A percentile compares a stretch with the other conserved stretches of the same genome.
Conservation (phyloP, 2,888 invertebrate species). For the Bombyx huttoni region DNA sequence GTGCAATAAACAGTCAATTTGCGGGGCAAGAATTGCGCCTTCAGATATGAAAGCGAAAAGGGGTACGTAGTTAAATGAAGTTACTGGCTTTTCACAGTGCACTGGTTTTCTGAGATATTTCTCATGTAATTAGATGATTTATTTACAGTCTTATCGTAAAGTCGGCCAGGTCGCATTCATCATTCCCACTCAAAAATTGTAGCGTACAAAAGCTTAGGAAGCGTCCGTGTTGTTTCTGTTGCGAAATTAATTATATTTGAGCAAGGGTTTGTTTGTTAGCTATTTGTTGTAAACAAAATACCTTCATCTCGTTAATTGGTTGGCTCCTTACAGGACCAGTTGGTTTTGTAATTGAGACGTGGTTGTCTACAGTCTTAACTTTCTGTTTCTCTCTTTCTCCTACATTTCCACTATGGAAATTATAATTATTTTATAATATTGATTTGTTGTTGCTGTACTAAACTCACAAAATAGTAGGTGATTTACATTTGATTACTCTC, state of each 20-base stretch:
- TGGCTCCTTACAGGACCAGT: slow-evolving; percentile 24
- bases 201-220: slow-evolving; percentile 21
- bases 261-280: slow-evolving; percentile 35
- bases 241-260: slow-evolving; percentile 38
- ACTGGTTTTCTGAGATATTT: background rate
- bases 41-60: slow-evolving; percentile 29
- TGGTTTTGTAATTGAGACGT: slow-evolving; percentile 29
- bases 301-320: slow-evolving; percentile 45
- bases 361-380: background rate
- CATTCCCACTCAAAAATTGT: slow-evolving; percentile 15
- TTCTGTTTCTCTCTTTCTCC: too few species aligned
- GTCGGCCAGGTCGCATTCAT: slow-evolving; percentile 27
- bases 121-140: slow-evolving; percentile 20
- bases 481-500: too few species aligned
- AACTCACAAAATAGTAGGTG: too few species aligned
- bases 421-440: too few species aligned
- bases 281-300: slow-evolving; percentile 32
- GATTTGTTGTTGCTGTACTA: too few species aligned
- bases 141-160: slow-evolving; percentile 9
- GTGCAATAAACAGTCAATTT: slow-evolving; percentile 53
- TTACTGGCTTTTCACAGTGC: slow-evolving; percentile 17
- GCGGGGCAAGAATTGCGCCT: slow-evolving; percentile 29
- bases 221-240: slow-evolving; percentile 23
- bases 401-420: too few species aligned
- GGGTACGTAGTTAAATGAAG: slow-evolving; percentile 39